Percentiles rank a stretch among this genome's conserved stretches.
Evolutionary conservation across 2,888 invertebrate species (phyloP).

Genomic region (Drosophila colorata): DNA sequence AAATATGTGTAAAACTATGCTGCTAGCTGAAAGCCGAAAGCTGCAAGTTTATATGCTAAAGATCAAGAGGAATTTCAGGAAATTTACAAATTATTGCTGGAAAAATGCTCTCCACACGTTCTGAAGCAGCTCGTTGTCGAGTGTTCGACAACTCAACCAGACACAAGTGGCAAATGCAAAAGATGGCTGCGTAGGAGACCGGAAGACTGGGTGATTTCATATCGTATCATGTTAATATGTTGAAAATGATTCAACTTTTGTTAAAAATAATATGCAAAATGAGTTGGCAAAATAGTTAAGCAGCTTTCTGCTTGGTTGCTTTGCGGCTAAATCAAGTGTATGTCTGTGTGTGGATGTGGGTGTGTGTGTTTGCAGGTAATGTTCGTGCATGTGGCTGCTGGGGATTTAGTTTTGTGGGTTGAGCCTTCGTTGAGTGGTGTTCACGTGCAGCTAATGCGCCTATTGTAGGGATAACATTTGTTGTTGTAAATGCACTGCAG

Average conservation of each 20-base stretch:
- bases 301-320: constrained; percentile 64
- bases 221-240: constrained; percentile 56
- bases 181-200: constrained; percentile 6
- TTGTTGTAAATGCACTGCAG: constrained; percentile 16
- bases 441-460: constrained; percentile 36
- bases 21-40: constrained; percentile 32
- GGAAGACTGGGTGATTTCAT: constrained; percentile 15
- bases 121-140: constrained; percentile 37
- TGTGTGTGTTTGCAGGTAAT: background rate
- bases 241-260: constrained; percentile 67
- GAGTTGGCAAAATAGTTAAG: constrained; percentile 74
- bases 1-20: constrained; percentile 49
- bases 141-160: constrained; percentile 59
- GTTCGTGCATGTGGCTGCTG: constrained; percentile 16
- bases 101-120: constrained; percentile 49
- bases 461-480: constrained; percentile 30
- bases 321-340: constrained; percentile 54
- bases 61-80: constrained; percentile 63
- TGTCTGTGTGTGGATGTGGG: constrained; percentile 3
- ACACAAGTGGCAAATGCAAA: constrained; percentile 49
- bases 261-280: constrained; percentile 67
- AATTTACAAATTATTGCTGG: constrained; percentile 60
- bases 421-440: constrained; percentile 36
- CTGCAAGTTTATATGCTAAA: constrained; percentile 61
- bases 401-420: constrained; percentile 33